Base-by-base conservation (phyloP, 2,797 vertebrate species). In the Eospalax fontanierii region DNA sequence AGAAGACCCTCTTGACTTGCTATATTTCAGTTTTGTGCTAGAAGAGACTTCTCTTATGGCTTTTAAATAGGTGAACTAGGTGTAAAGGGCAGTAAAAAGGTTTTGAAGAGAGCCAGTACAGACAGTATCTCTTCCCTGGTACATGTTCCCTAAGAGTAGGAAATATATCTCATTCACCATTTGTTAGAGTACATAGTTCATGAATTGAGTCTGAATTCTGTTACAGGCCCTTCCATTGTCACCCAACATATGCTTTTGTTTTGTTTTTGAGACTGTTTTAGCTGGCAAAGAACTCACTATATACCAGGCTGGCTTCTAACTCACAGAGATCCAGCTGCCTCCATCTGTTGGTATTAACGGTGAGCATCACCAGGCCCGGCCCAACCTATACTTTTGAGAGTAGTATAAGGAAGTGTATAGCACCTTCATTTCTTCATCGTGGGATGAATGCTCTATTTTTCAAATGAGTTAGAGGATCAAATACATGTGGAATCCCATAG, bases 381-480 rank as follows among this genome's bases (percentile, higher is more conserved):
- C 61, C 75, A 43, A 70, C 22, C 93, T 15, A 81, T 81, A 76
- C 9, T 78, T 89, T 84, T 94, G 78, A 76, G 46, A 89, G n/a
- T 92, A 38, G 40, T 80, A 5, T 59, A 89, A 88, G 10, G 73
- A 59, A 82, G 46, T 80, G n/a, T 80, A 14, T 54, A 50, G 1
- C 70, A 33, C 74, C n/a, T 92, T 28, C 4, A 21, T 95, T 92
- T 95, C 82, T 93, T 96, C 81, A 66, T 93, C 70, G 3, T 83
- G n/a, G 59, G 65, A 63, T 91, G 70, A 86, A 61, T 74, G 21
- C 22, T 84, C 11, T 74, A 19, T 30, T 57, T 66, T 43, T 28
- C 43, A 57, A 43, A 85, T 21, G 14, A 86, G 11, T 76, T 83
- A 50, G 46, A 83, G 9, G 74, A 89, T 82, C 46, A 90, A 86